These are phyloP conservation scores for Amblyopsis hoosieri DNA, from an alignment of 2,797 vertebrate species.

Conservation along the genomic window DNA sequence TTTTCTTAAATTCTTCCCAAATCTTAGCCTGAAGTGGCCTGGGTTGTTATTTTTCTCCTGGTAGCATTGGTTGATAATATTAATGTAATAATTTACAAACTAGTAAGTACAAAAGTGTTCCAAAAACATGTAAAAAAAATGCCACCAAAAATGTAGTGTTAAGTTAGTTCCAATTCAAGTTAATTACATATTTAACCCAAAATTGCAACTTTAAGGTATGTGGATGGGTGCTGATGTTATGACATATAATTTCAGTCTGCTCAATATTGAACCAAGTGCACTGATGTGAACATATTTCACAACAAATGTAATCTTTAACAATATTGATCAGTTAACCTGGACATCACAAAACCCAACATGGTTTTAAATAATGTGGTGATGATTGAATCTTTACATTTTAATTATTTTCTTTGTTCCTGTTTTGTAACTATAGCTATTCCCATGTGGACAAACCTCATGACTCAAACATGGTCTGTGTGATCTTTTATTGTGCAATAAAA, in stretches of 20 bases:
- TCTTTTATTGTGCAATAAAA: constrained; percentile 86
- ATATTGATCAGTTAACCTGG: constrained; percentile 39
- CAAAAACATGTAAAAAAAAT: too few species aligned
- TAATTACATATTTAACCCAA: too few species aligned
- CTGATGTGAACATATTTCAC: constrained; percentile 39
- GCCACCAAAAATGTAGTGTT: too few species aligned
- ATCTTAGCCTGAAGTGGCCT: too few species aligned
- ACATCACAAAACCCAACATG: constrained; percentile 39
- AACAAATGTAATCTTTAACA: constrained; percentile 14
- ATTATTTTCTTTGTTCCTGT: constrained; percentile 36
- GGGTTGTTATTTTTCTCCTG: too few species aligned
- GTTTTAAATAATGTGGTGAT: constrained; percentile 45
- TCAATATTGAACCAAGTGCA: constrained; percentile 50
- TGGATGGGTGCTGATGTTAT: constrained; percentile 37
- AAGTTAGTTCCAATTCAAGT: too few species aligned
- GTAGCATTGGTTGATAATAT: too few species aligned
- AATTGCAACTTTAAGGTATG: constrained; percentile 12
- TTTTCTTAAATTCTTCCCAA: too few species aligned
- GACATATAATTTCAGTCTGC: constrained; percentile 15
- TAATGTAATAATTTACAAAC: too few species aligned
- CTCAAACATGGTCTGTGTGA: constrained; percentile 78
- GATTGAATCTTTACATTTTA: constrained; percentile 37
- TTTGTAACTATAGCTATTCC: constrained; percentile 70
- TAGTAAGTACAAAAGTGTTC: too few species aligned
- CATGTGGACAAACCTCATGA: constrained; percentile 79